Conservation (phyloP, 2,888 invertebrate genomes). For the Lochmaea crataegi region DNA sequence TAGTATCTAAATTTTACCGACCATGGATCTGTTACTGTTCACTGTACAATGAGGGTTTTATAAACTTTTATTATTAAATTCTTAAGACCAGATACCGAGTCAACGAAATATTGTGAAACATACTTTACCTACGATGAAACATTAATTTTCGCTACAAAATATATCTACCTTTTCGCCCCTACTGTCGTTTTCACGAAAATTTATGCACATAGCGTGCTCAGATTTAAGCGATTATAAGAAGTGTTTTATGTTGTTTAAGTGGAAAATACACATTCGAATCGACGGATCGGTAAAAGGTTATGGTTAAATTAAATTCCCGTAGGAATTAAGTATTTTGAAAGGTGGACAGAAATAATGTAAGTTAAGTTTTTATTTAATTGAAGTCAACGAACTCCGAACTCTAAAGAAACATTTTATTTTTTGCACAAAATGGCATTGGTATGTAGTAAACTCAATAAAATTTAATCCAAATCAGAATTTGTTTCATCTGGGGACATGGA, state of each 20-base stretch:
- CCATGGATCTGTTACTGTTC: no score
- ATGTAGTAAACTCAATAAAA: no score
- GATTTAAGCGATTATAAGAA: constrained; percentile 27
- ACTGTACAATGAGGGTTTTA: no score
- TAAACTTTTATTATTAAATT: no score
- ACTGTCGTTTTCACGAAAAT: constrained; percentile 11
- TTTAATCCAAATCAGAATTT: no score
- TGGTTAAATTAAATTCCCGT: background rate
- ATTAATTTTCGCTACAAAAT: background rate
- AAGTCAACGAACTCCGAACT: background rate
- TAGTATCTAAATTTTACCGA: no score
- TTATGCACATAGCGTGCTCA: constrained; percentile 31
- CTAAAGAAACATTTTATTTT: no score
- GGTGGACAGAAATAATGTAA: background rate
- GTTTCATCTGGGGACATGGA: no score
- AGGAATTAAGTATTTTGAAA: background rate
- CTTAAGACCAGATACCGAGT: no score
- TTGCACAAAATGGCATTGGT: no score
- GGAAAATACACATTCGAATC: constrained; percentile 6
- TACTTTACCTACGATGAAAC: background rate
- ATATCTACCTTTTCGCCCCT: background rate
- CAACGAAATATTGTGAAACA: no score
- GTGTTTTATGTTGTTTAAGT: constrained; percentile 20
- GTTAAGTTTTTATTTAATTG: background rate
- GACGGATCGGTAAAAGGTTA: background rate